Evolutionary conservation across 2,888 invertebrate species (phyloP).

Genomic region (Troilus luridus): DNA sequence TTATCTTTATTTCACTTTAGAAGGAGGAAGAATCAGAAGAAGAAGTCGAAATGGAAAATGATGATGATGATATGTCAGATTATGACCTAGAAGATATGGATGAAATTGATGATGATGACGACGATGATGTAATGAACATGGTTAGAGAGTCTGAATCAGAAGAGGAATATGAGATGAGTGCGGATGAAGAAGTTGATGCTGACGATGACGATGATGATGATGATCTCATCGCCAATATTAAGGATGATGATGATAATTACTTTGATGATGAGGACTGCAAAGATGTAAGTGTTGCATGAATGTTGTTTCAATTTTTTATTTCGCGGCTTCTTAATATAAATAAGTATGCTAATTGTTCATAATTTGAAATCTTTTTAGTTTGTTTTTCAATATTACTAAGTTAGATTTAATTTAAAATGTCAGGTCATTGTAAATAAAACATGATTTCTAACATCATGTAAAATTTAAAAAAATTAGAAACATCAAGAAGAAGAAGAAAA

Average conservation of each 20-base stretch:
- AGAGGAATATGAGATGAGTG: conserved; percentile 69
- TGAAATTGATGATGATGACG: conserved; percentile 66
- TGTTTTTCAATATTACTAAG: too few species aligned
- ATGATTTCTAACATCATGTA: too few species aligned
- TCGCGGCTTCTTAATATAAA: too few species aligned
- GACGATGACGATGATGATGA: conserved; percentile 72
- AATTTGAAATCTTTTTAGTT: too few species aligned
- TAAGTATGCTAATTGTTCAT: too few species aligned
- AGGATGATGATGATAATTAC: conserved; percentile 70
- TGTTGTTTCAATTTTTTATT: too few species aligned
- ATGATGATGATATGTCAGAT: conserved; percentile 68
- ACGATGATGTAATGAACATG: conserved; percentile 64
- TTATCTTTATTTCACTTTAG: neutral
- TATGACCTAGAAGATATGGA: conserved; percentile 68
- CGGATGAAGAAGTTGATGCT: conserved; percentile 71
- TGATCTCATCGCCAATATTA: conserved; percentile 68
- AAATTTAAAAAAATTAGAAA: too few species aligned
- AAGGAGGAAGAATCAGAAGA: conserved; percentile 56
- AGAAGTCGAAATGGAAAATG: conserved; percentile 60
- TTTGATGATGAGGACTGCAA: conserved; percentile 68
- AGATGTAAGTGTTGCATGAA: conserved; percentile 55
- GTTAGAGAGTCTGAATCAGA: conserved; percentile 68
- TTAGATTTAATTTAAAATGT: too few species aligned
- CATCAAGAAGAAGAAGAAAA: too few species aligned
- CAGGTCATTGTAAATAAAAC: too few species aligned